phyloP scores from a whole-genome alignment of 2,113 vertebrate genomes.

The Xenopus borealis region DNA sequence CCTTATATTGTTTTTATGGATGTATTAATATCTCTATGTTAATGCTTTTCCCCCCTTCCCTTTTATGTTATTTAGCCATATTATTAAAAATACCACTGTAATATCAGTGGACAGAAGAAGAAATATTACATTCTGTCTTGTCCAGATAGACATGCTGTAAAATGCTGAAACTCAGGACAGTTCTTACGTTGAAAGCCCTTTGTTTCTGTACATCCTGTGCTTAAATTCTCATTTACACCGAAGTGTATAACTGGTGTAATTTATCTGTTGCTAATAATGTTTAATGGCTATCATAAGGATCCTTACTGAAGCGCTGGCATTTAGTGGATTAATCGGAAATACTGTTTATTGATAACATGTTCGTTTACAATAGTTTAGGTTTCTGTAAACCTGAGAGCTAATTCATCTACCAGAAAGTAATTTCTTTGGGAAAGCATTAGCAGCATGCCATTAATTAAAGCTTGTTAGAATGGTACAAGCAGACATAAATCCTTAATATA shows the following conservation, averaged over 20 bases:
- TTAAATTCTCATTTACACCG: conserved; percentile 24
- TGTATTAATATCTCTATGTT: no score
- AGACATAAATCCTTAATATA: conserved; percentile 72
- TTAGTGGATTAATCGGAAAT: conserved; percentile 40
- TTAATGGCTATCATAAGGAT: conserved; percentile 23
- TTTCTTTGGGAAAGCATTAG: conserved; percentile 72
- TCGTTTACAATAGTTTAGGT: conserved; percentile 57
- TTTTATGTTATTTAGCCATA: no score
- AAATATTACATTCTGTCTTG: no score
- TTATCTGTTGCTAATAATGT: conserved; percentile 39
- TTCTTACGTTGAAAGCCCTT: background rate
- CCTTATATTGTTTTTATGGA: no score
- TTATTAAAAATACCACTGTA: no score
- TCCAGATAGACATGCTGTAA: no score
- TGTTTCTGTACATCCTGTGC: background rate
- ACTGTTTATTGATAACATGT: conserved; percentile 60
- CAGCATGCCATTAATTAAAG: conserved; percentile 75
- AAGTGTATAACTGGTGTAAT: conserved; percentile 6
- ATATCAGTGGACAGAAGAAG: no score
- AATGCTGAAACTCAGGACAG: no score
- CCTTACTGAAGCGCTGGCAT: conserved; percentile 27
- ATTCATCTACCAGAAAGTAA: conserved; percentile 69
- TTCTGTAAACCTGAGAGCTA: conserved; percentile 65
- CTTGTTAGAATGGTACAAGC: conserved; percentile 70
- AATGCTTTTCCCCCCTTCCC: no score